Conservation (phyloP, 1,140 invertebrate genomes). For the Parapsyche elsis region DNA sequence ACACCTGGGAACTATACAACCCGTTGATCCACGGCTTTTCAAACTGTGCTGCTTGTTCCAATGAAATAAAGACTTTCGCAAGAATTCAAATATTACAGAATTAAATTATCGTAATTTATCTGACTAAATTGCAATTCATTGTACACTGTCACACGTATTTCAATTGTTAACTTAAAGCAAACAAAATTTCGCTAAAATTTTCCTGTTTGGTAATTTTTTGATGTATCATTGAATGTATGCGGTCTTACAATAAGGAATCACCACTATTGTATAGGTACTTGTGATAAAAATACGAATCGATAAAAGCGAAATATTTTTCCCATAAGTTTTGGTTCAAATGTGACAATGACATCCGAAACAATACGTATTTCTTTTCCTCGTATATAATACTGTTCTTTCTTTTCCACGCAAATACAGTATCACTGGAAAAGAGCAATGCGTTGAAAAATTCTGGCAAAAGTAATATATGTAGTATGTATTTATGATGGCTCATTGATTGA, state of each 20-base stretch:
- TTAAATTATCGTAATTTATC: too few species aligned
- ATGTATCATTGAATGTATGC: background rate
- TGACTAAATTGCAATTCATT: too few species aligned
- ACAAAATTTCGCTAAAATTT: background rate
- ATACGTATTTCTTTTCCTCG: conserved; percentile 5
- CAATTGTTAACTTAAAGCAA: too few species aligned
- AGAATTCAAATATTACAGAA: too few species aligned
- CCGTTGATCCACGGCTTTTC: background rate
- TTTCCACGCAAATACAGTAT: background rate
- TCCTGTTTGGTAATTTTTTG: conserved; percentile 1
- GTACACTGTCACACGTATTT: too few species aligned
- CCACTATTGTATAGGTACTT: background rate
- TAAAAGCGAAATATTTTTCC: background rate
- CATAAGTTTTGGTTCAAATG: conserved; percentile 29
- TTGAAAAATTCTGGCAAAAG: too few species aligned
- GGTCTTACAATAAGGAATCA: background rate
- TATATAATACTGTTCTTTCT: conserved; percentile 1
- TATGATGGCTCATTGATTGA: too few species aligned
- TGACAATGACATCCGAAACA: conserved; percentile 32
- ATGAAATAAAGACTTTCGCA: too few species aligned
- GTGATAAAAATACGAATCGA: background rate
- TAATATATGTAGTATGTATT: too few species aligned
- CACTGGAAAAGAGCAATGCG: background rate
- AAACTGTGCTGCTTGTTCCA: background rate
- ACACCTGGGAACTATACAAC: conserved; percentile 26